Base-by-base conservation (phyloP, 2,113 vertebrate species). In the Plecotus auritus region DNA sequence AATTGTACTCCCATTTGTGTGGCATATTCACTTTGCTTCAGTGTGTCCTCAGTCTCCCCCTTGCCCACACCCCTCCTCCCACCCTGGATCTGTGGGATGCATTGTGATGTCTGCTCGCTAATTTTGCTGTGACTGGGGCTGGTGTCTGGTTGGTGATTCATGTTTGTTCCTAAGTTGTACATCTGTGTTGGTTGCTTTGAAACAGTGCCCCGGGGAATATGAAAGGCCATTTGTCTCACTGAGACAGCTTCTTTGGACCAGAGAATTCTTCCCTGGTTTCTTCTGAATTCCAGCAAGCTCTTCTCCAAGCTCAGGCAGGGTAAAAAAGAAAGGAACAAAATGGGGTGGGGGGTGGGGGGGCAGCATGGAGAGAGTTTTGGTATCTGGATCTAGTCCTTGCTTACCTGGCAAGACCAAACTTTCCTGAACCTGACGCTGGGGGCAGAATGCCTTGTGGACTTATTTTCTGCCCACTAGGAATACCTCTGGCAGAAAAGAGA, bases 61-160 rank as follows among this genome's bases (percentile, higher is more conserved):
- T 90, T 54, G 49, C 37, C 66, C 87, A 77, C 37, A 69, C 40
- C 61, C 91, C 64, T 35, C 82, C 88, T 84, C 28, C 40, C 26
- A 6, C 40, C 85, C 89, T 67, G 40, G 32, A 54, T 96, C 91
- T 95, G 85, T 96, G 92, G 95, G 97, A 61, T 0, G 5, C 37
- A 93, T 96, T 96, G 93, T 94, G 86, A 96, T 96, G 96, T 96
- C 96, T 96, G 85, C 61, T 82, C 7, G 35, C 90, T 83, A 83
- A 84, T 94, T 96, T 95, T 93, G 95, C 95, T 92, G 90, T 93
- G 96, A 64, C 94, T 94, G 67, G 80, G 59, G 22, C 92, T 90
- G 94, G 87, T 96, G 92, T 95, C 94, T 96, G 96, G 70, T 84
- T 95, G 95, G 93, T 51, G 64, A 98, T 93, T 96, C 95, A 85